Evolutionary conservation across 1,140 invertebrate genomes (phyloP), one percentile per base, ranked within the genome.

Genomic region (Choristoneura fumiferana): DNA sequence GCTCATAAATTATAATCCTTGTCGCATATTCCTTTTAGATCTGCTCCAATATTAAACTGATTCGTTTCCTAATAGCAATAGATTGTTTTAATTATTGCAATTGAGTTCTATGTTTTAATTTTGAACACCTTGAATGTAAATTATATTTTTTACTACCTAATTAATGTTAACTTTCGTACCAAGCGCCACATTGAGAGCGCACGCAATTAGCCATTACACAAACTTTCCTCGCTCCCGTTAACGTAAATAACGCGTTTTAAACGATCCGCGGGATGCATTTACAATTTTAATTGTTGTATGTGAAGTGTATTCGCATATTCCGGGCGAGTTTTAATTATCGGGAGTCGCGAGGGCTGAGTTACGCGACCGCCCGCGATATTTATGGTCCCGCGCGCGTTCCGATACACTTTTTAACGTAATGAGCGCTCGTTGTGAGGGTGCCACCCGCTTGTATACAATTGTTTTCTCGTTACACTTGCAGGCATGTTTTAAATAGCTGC

Each of bases 251-350:
- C 73, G n/a, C n/a, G 72, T 66, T 76, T 79, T 84, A 65, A 71
- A 57, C 66, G 63, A 69, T 60, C 62, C 79, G 64, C 73, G 77
- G 70, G 74, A 75, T 73, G 75, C 69, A 73, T 69, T 70, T 75
- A 76, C 72, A 71, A 70, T 85, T 84, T 81, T 83, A 87, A 86
- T 85, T 82, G 77, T 86, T 81, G 89, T 87, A 87, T 88, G 86
- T 87, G 84, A 85, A 63, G 58, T 57, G 43, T 62, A 87, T 87
- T 86, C 73, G 76, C 73, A 81, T 84, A 85, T 89, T 76, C 69
- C 82, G 73, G 77, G 75, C 85, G 89, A 89, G 86, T 90, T 90
- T 90, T 90, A 90, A 90, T 90, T 89, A 90, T 87, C 82, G 77
- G 73, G 73, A 84, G 84, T 87, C 83, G 80, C 76, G 81, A 70